These are phyloP conservation scores for Vulpes ferrilata DNA, from an alignment of 2,113 vertebrate genomes.

Conservation along the genomic window DNA sequence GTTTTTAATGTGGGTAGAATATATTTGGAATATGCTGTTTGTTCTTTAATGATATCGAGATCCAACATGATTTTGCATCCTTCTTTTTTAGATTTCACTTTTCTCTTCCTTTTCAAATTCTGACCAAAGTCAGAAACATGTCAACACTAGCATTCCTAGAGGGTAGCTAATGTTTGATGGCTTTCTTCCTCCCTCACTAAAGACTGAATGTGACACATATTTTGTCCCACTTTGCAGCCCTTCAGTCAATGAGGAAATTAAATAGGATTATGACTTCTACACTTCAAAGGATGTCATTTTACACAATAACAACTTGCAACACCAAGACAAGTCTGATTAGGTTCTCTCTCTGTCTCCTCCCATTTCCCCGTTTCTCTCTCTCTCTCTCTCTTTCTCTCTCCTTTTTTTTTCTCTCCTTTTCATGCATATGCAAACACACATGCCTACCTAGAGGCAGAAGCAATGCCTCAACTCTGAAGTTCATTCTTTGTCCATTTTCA, in stretches of 20 bases:
- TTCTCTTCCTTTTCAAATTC: neutral
- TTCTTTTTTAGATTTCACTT: neutral
- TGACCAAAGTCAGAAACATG: neutral
- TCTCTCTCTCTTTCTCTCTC: neutral
- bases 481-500: neutral
- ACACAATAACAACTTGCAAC: neutral
- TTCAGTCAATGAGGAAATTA: constrained; percentile 28
- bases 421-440: neutral
- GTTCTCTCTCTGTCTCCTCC: neutral
- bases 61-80: neutral
- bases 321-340: neutral
- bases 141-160: neutral
- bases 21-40: neutral
- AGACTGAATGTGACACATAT: neutral
- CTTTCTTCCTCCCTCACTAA: constrained; percentile 8
- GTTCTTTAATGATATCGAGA: neutral
- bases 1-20: neutral
- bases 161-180: neutral
- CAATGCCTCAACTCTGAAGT: neutral
- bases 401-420: neutral
- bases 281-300: constrained; percentile 9
- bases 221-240: neutral
- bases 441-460: neutral
- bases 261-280: neutral
- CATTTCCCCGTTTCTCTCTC: neutral